phyloP scores from a whole-genome alignment of 1,140 invertebrate species.

The Drosophila equinoxialis region DNA sequence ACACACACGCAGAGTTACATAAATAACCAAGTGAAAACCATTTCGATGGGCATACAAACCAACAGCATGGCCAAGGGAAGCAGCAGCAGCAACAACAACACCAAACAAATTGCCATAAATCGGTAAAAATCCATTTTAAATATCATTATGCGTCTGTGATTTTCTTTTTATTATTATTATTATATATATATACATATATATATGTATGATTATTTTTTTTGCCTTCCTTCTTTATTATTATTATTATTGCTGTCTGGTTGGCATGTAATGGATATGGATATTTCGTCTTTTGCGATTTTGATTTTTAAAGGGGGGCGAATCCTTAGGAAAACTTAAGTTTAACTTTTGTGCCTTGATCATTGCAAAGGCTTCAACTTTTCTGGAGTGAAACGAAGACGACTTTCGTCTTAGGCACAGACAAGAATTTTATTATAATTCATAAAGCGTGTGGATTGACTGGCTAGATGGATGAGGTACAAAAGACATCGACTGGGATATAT shows the following conservation, averaged over 20 bases:
- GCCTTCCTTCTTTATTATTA: neutral
- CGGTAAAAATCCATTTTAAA: conserved; percentile 67
- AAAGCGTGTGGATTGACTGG: conserved; percentile 45
- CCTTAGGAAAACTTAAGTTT: conserved; percentile 8
- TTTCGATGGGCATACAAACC: conserved; percentile 4
- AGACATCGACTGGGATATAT: conserved; percentile 42
- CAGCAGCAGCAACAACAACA: neutral
- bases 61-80: neutral
- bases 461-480: conserved; percentile 44
- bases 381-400: neutral
- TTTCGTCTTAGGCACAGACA: conserved; percentile 15
- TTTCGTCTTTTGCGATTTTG: conserved; percentile 8
- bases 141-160: conserved; percentile 54
- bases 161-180: conserved; percentile 31
- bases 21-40: conserved; percentile 56
- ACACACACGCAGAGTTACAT: conserved; percentile 39
- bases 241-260: conserved; percentile 24
- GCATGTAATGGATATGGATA: conserved; percentile 34
- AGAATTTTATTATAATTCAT: conserved; percentile 75
- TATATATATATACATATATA: neutral
- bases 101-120: conserved; percentile 55
- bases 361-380: conserved; percentile 21
- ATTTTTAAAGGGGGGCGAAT: neutral
- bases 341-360: neutral
- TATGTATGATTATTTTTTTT: conserved; percentile 1